Evolutionary conservation across 37 sponge, comb jelly and placozoan genomes (phyloP).

Genomic region (Halichondria panicea): DNA sequence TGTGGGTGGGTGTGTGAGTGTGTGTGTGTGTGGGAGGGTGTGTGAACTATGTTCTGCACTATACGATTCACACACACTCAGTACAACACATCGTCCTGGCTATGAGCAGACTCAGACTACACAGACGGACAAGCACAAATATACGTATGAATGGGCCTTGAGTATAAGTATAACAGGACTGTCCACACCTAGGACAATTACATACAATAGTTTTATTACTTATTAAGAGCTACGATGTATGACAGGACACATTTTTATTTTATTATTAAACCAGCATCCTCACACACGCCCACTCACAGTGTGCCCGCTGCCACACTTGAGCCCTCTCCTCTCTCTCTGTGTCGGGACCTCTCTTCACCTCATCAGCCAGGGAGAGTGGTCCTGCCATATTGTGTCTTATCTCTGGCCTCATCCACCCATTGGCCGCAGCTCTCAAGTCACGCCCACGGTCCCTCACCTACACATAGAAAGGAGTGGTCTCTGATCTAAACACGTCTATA

Average conservation of each 20-base stretch:
- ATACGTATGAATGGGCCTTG: background rate
- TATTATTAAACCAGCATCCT: no score
- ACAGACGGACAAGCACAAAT: background rate
- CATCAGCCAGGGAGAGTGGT: constrained; percentile 54
- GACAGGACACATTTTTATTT: background rate
- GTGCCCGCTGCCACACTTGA: constrained; percentile 57
- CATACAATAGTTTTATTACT: background rate
- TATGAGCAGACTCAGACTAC: background rate
- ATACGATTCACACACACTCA: no score
- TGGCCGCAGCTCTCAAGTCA: constrained; percentile 2
- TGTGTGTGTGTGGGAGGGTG: background rate
- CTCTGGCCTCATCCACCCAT: constrained; percentile 75
- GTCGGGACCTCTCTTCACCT: constrained; percentile 14
- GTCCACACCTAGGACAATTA: background rate
- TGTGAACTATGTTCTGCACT: background rate
- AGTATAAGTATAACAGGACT: background rate
- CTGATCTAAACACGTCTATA: constrained; percentile 9
- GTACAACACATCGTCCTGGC: background rate
- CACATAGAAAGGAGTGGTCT: background rate
- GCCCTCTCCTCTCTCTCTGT: constrained; percentile 24
- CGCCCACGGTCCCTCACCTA: no score
- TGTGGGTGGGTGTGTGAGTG: background rate
- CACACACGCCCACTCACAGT: no score
- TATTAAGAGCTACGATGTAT: background rate
- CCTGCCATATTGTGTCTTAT: constrained; percentile 66